Conservation (phyloP, 1,140 invertebrate genomes). For the Penaeus chinensis region DNA sequence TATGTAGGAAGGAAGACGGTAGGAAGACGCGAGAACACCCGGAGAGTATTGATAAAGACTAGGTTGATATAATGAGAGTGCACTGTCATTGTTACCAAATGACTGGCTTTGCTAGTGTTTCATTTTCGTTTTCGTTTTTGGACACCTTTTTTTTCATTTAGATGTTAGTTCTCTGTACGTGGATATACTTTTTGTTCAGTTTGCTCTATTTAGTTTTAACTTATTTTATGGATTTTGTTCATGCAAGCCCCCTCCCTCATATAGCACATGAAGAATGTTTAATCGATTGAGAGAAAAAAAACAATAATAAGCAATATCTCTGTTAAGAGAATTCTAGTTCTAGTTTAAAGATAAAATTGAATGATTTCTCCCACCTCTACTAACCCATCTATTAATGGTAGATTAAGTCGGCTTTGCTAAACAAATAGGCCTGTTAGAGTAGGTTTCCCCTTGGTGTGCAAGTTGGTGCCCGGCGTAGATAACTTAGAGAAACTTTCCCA, state of each 20-base stretch:
- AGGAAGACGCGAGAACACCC: too few species aligned
- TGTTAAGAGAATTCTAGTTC: slow-evolving; percentile 12
- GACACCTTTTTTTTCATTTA: slow-evolving; percentile 20
- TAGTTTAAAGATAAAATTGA: slow-evolving; percentile 19
- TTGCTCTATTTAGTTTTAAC: slow-evolving; percentile 23
- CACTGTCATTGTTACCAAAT: slow-evolving; percentile 19
- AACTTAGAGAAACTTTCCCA: not conserved
- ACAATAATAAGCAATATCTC: slow-evolving; percentile 3
- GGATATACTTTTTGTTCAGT: not conserved
- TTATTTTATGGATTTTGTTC: not conserved
- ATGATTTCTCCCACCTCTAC: slow-evolving; percentile 27
- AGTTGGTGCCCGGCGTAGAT: too few species aligned
- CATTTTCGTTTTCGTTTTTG: slow-evolving; percentile 1
- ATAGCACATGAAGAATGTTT: slow-evolving; percentile 35
- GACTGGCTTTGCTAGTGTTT: slow-evolving; percentile 40
- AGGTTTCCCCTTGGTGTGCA: too few species aligned
- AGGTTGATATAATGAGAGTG: not conserved
- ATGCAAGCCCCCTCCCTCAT: slow-evolving; percentile 39
- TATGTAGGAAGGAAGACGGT: too few species aligned
- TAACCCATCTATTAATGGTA: slow-evolving; percentile 29
- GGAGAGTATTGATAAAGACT: not conserved
- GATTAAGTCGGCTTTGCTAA: slow-evolving; percentile 24
- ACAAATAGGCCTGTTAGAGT: too few species aligned
- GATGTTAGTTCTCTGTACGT: not conserved
- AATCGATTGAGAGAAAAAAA: slow-evolving; percentile 16